Base-by-base conservation (phyloP, 2,888 invertebrate species). In the Serripes groenlandicus region DNA sequence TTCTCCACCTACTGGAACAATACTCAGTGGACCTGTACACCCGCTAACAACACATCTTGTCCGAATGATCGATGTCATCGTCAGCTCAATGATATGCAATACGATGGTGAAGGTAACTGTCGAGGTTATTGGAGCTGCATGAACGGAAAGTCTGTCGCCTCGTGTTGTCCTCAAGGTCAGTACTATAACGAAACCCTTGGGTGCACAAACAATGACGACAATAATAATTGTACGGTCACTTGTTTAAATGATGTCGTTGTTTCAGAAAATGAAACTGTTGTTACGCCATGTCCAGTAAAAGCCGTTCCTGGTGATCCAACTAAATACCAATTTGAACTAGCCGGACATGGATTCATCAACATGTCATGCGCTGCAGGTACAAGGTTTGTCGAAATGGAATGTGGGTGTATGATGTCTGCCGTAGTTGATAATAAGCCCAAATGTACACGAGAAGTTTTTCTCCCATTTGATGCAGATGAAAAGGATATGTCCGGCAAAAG, bases 41-140 rank as follows among this genome's bases (percentile, higher is more conserved):
- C 78, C 1, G 76, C 85, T 11, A 75, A 81, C 28, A 68, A 85
- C 37, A 84, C 81, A 0, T 64, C 49, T n/a, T 91, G 91, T 72
- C 69, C 76, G 4, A 76, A 64, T n/a, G 89, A 89, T 58, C 75
- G 64, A 64, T 89, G 89, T 56, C 32, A 32, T 15, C 30, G 62
- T 21, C 34, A 77, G 34, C 15, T 72, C 0, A 73, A 73, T 35
- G 56, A 64, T 4, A 62, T 34, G 3, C 28, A 69, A 30, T 85
- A 85, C 52, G 52, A 72, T 0, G 72, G 79, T 21, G 73, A 52
- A 28, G 81, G 75, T 21, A 90, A 85, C 74, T 92, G 92, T 52
- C 85, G 91, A 1, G 87, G 88, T 0, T 91, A 85, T 81, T 91
- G 90, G 90, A 64, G 78, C n/a, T 92, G 92, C 75, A 30, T 49